Evolutionary conservation across 2,888 invertebrate genomes (phyloP), one percentile per base, ranked within the genome.

Genomic region (Drosophila meridiana): DNA sequence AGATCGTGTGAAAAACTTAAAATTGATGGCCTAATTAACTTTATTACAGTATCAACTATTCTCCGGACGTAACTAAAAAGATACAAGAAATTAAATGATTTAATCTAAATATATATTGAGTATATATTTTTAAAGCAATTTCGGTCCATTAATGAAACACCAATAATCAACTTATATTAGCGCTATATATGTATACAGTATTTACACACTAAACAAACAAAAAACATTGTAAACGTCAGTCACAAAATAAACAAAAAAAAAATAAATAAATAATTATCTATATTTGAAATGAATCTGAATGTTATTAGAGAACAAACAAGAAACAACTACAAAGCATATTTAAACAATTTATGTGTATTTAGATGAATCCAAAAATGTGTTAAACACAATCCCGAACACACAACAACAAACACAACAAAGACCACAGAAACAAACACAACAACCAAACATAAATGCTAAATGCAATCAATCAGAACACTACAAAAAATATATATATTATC

Each of bases 31-130:
- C 75, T 90, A 90, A 84, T 88, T 86, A 94, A 94, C 94, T 87
- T 87, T 92, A 94, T 95, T 95, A 92, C 95, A 95, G 95, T 94
- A 94, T 93, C 95, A 95, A 94, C 95, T 95, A 94, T 95, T 95
- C 94, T 94, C 95, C 94, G 95, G 95, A 94, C 94, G 95, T 94
- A 94, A 94, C 92, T 95, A 95, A 94, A 90, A 60, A 42, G 59
- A 83, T 73, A 78, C 69, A 77, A 42, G 42, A 56, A 74, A 60
- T 69, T 50, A 74, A 76, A 71, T 57, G 20, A 76, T 61, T 50
- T 26, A 79, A 45, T 26, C 32, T 45, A 58, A 45, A 57, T 43
- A 58, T 58, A 40, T 42, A 13, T 56, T 40, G 28, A 55, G 26
- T 75, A 82, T 85, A 85, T 89, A 72, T 76, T 83, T 87, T 86